phyloP scores from a whole-genome alignment of 2,113 vertebrate genomes.

The Chrysemys picta region DNA sequence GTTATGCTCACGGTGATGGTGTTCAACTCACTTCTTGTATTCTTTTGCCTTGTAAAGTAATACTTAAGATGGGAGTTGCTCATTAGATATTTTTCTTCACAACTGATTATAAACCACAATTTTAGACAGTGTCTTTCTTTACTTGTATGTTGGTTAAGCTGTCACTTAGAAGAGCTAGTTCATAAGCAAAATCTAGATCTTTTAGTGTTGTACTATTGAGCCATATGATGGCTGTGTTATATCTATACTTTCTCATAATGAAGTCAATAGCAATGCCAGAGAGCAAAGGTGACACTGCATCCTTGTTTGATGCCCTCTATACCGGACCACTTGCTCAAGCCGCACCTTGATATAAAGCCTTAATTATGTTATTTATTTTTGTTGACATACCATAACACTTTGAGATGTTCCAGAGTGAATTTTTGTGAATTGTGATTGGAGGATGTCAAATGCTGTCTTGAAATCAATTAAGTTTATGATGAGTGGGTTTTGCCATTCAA shows the following conservation, averaged over 20 bases:
- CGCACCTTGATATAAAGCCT: background rate
- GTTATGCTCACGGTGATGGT: background rate
- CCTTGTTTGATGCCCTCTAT: background rate
- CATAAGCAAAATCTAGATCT: background rate
- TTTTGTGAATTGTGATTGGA: background rate
- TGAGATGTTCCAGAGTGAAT: slow-evolving; percentile 17
- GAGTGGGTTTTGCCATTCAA: background rate
- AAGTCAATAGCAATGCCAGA: background rate
- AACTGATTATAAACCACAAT: background rate
- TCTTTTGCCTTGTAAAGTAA: background rate
- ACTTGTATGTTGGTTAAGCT: background rate
- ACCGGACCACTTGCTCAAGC: background rate
- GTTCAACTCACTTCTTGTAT: background rate
- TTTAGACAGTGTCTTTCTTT: background rate
- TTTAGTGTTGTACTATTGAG: background rate
- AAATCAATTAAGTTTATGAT: background rate
- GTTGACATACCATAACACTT: background rate
- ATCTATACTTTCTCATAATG: background rate
- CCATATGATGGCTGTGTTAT: background rate
- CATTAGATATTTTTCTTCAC: background rate
- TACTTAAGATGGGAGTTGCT: background rate
- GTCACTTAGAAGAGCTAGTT: background rate
- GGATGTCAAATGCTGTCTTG: background rate
- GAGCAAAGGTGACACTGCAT: background rate
- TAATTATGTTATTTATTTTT: slow-evolving; percentile 23